These are phyloP conservation scores for Isaurus tuberculatus DNA, from an alignment of 92 coral and sea anemone genomes.

Conservation along the genomic window DNA sequence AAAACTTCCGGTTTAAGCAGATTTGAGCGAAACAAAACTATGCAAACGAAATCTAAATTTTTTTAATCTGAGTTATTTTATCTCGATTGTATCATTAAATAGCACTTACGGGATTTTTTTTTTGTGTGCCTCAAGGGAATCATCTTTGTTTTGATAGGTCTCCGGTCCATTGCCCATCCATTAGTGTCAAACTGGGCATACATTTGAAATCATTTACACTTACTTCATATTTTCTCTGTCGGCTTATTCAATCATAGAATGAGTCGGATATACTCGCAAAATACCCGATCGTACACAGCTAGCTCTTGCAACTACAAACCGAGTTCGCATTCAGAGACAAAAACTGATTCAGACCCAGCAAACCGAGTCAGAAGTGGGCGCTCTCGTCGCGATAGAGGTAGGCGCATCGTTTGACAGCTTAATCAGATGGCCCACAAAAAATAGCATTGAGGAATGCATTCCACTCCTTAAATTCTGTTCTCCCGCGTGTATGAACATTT, in stretches of 20 bases:
- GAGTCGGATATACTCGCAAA: constrained; percentile 45
- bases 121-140: constrained; percentile 5
- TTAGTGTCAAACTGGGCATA: constrained; percentile 38
- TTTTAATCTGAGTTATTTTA: constrained; percentile 28
- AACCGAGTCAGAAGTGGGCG: constrained; percentile 45
- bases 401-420: constrained; percentile 4
- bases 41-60: constrained; percentile 11
- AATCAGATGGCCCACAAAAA: constrained; percentile 40
- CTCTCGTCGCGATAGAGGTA: constrained; percentile 42
- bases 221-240: constrained; percentile 32
- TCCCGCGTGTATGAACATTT: not conserved
- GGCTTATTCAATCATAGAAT: constrained; percentile 5
- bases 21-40: not conserved
- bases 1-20: not conserved
- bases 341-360: constrained; percentile 19
- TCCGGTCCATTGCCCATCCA: constrained; percentile 27
- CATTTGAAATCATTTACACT: not conserved
- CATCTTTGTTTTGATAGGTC: constrained; percentile 32
- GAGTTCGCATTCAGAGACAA: constrained; percentile 19
- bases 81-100: constrained; percentile 32
- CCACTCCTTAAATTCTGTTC: constrained; percentile 33
- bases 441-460: constrained; percentile 13
- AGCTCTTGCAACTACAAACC: constrained; percentile 21
- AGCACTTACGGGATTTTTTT: constrained; percentile 17
- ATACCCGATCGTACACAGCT: constrained; percentile 26